These are phyloP conservation scores for Pseudomyrmex gracilis DNA, from an alignment of 1,140 invertebrate genomes.

Conservation along the genomic window DNA sequence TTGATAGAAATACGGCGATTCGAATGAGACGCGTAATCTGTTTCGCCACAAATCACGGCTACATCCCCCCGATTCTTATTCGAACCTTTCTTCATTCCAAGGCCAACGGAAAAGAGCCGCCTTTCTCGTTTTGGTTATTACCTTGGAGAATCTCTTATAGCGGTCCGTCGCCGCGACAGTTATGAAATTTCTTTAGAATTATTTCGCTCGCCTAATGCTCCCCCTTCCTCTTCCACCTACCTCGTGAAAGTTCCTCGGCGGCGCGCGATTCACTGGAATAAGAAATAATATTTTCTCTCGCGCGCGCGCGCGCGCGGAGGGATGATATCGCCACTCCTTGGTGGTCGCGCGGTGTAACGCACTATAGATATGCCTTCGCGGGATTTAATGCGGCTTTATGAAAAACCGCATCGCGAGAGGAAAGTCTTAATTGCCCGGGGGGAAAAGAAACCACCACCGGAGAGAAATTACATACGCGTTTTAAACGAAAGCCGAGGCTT, in stretches of 20 bases:
- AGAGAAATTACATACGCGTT: slow-evolving; percentile 74
- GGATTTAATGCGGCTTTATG: slow-evolving; percentile 82
- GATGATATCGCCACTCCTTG: neutral
- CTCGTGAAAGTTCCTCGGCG: slow-evolving; percentile 52
- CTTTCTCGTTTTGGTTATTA: slow-evolving; percentile 75
- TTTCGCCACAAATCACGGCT: slow-evolving; percentile 66
- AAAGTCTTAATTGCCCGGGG: slow-evolving; percentile 80
- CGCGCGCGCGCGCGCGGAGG: neutral
- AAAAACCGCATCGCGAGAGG: slow-evolving; percentile 75
- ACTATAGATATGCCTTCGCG: slow-evolving; percentile 41
- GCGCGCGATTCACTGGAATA: slow-evolving; percentile 73
- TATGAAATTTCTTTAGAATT: slow-evolving; percentile 85
- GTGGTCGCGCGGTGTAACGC: neutral
- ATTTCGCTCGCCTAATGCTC: slow-evolving; percentile 79
- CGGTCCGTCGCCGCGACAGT: slow-evolving; percentile 76
- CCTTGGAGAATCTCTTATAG: slow-evolving; percentile 71
- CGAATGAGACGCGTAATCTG: slow-evolving; percentile 42
- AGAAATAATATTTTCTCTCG: slow-evolving; percentile 81
- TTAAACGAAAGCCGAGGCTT: slow-evolving; percentile 58
- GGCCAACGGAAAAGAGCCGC: slow-evolving; percentile 64
- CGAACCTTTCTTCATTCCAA: slow-evolving; percentile 51
- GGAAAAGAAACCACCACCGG: slow-evolving; percentile 39
- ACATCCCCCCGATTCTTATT: slow-evolving; percentile 48
- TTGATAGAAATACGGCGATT: neutral
- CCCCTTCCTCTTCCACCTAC: neutral